phyloP scores from a whole-genome alignment of 2,113 vertebrate species.

The Phylloscopus whistleri region DNA sequence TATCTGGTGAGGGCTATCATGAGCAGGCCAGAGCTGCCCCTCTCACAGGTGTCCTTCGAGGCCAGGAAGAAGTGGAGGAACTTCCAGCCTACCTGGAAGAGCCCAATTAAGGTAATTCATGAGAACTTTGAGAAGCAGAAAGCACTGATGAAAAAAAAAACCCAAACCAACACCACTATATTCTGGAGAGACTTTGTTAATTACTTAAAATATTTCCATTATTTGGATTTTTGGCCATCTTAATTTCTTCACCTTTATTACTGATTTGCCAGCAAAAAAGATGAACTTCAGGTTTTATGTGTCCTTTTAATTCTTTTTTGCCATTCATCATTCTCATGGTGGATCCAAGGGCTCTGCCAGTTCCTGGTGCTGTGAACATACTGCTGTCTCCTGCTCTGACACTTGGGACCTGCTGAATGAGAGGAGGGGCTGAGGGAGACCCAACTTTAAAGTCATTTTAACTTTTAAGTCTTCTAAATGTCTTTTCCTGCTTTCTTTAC shows the following conservation, averaged over 20 bases:
- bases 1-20: slow-evolving; percentile 50
- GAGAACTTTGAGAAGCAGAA: slow-evolving; percentile 49
- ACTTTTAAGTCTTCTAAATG: slow-evolving; percentile 1
- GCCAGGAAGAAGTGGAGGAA: slow-evolving; percentile 28
- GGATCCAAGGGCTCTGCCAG: neutral
- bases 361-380: neutral
- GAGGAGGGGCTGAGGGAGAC: neutral
- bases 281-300: neutral
- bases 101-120: slow-evolving; percentile 65
- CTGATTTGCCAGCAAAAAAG: neutral
- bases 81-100: slow-evolving; percentile 53
- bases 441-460: neutral
- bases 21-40: slow-evolving; percentile 52
- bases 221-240: neutral
- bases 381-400: neutral
- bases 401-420: neutral
- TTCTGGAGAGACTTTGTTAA: slow-evolving; percentile 42
- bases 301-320: neutral
- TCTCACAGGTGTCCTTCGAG: slow-evolving; percentile 62
- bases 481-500: slow-evolving; percentile 19
- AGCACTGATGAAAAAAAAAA: slow-evolving; percentile 1
- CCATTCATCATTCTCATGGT: neutral
- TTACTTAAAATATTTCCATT: slow-evolving; percentile 11
- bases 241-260: neutral
- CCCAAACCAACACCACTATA: neutral